These are phyloP conservation scores for Laothoe populi DNA, from an alignment of 2,888 invertebrate genomes.

Conservation along the genomic window DNA sequence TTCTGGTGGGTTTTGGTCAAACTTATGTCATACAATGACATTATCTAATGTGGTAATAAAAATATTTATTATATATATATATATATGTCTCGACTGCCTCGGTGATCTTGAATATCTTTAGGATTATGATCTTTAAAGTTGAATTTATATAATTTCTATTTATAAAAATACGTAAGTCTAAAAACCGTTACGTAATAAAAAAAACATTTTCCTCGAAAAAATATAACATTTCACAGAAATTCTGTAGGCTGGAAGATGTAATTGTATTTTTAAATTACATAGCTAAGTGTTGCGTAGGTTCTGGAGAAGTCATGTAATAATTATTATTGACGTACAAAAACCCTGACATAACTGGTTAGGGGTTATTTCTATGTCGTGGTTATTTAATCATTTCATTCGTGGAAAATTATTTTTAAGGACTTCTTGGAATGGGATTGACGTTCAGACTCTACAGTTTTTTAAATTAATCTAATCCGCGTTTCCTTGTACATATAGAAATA, in stretches of 20 bases:
- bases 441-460: background rate
- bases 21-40: background rate
- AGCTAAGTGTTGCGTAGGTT: background rate
- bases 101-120: no score
- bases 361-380: background rate
- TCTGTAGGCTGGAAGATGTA: background rate
- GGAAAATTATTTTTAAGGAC: background rate
- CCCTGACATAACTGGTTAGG: background rate
- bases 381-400: background rate
- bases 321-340: background rate
- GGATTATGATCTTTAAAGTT: no score
- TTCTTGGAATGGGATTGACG: background rate
- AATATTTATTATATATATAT: background rate
- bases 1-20: background rate
- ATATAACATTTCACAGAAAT: background rate
- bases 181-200: background rate
- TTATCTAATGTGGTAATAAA: background rate
- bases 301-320: background rate
- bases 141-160: no score
- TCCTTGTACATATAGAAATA: background rate
- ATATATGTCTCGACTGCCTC: background rate
- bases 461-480: background rate
- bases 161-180: no score
- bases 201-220: background rate
- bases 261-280: background rate